These are phyloP conservation scores for Phragmatobia fuliginosa DNA, from an alignment of 2,888 invertebrate species.

Conservation along the genomic window DNA sequence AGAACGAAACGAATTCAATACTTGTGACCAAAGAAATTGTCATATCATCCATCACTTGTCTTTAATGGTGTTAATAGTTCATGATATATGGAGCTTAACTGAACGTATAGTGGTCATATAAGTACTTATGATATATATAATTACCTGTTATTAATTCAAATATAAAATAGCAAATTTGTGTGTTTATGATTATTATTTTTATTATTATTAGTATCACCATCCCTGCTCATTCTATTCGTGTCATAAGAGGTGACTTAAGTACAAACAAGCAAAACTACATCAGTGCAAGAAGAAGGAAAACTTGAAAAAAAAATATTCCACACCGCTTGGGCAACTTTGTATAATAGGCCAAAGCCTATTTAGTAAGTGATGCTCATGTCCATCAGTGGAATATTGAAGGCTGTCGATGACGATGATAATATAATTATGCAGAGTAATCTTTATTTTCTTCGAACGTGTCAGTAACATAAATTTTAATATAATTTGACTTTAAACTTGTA, in stretches of 20 bases:
- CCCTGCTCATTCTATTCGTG: too few species aligned
- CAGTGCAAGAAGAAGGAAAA: too few species aligned
- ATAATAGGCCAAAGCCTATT: too few species aligned
- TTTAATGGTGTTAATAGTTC: conserved; percentile 66
- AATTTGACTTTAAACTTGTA: conserved; percentile 25
- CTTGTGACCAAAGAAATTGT: conserved; percentile 69
- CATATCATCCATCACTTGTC: conserved; percentile 69
- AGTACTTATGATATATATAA: background rate
- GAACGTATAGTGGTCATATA: conserved; percentile 25
- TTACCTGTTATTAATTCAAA: conserved; percentile 7
- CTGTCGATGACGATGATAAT: too few species aligned
- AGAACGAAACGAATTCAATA: conserved; percentile 67
- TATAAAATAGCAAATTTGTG: conserved; percentile 8
- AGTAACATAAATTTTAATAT: conserved; percentile 10
- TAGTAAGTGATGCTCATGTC: too few species aligned
- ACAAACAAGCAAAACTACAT: too few species aligned
- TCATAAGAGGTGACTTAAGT: too few species aligned
- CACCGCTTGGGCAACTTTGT: too few species aligned
- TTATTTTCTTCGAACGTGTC: conserved; percentile 15
- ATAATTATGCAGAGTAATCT: background rate
- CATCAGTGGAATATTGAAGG: too few species aligned
- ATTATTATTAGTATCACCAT: too few species aligned
- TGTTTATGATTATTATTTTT: too few species aligned
- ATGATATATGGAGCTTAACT: conserved; percentile 59
- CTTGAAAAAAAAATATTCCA: too few species aligned